These are phyloP conservation scores for Okapia johnstoni DNA, from an alignment of 2,113 vertebrate species.

Conservation along the genomic window DNA sequence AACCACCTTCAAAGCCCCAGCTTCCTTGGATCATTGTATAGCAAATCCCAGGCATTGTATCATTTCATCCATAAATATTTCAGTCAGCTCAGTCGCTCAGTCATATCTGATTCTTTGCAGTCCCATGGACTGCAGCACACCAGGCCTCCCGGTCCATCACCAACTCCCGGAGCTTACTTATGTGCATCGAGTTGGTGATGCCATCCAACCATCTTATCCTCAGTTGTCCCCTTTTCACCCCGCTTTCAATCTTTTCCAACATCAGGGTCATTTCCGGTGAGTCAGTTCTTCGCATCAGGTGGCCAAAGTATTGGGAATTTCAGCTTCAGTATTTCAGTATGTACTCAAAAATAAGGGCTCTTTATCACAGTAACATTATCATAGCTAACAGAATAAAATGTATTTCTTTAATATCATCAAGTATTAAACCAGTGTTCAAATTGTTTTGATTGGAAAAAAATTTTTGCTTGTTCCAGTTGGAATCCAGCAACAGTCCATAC, in stretches of 20 bases:
- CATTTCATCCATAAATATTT: background rate
- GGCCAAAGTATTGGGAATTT: background rate
- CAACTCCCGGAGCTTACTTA: background rate
- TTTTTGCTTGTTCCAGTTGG: background rate
- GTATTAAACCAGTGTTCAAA: background rate
- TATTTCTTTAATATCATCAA: background rate
- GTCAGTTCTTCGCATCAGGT: background rate
- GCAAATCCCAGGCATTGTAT: background rate
- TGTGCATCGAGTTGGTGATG: background rate
- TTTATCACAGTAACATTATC: background rate
- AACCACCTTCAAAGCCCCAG: background rate
- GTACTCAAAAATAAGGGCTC: background rate
- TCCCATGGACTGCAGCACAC: background rate
- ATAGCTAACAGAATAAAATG: background rate
- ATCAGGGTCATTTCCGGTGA: background rate
- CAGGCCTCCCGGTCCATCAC: background rate
- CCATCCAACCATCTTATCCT: background rate
- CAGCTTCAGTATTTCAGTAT: background rate
- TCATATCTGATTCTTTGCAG: fast-evolving
- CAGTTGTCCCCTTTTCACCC: background rate
- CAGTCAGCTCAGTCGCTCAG: background rate
- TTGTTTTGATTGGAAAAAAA: background rate
- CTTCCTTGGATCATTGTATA: background rate
- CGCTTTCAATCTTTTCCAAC: background rate
- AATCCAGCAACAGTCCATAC: background rate